A percentile compares a stretch with the other conserved stretches of the same genome.
phyloP scores from a whole-genome alignment of 2,888 invertebrate genomes.

The Leptura quadrifasciata region DNA sequence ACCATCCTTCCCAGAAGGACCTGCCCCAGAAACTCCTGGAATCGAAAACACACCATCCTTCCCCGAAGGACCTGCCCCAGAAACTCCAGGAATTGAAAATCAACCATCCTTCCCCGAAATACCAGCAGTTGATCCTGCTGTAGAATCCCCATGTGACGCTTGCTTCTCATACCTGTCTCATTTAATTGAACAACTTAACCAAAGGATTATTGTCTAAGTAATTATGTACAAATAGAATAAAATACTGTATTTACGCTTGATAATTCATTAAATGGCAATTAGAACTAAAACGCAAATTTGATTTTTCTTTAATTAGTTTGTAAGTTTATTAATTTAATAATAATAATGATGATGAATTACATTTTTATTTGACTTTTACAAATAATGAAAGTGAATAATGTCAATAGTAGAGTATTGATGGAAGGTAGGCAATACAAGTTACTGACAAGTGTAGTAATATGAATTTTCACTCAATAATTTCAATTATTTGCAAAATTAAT shows the following conservation, averaged over 20 bases:
- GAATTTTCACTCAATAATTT: too few species aligned
- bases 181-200: slow-evolving; percentile 18
- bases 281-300: not conserved
- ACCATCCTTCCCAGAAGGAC: slow-evolving; percentile 15
- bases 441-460: too few species aligned
- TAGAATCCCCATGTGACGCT: slow-evolving; percentile 23
- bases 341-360: too few species aligned
- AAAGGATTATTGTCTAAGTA: slow-evolving; percentile 14
- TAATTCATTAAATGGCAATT: slow-evolving; percentile 3
- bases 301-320: not conserved
- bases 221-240: not conserved
- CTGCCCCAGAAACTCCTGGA: not conserved
- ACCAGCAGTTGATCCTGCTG: not conserved
- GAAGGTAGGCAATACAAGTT: too few species aligned
- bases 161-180: slow-evolving; percentile 32
- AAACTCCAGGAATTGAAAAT: slow-evolving; percentile 9
- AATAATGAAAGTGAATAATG: too few species aligned
- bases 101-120: slow-evolving; percentile 17
- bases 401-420: too few species aligned
- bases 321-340: too few species aligned
- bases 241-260: not conserved
- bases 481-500: too few species aligned
- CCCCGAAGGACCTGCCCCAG: slow-evolving; percentile 1
- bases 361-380: too few species aligned
- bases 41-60: slow-evolving; percentile 18